These are phyloP conservation scores for Solenopsis invicta DNA, from an alignment of 1,140 invertebrate species.

Conservation along the genomic window DNA sequence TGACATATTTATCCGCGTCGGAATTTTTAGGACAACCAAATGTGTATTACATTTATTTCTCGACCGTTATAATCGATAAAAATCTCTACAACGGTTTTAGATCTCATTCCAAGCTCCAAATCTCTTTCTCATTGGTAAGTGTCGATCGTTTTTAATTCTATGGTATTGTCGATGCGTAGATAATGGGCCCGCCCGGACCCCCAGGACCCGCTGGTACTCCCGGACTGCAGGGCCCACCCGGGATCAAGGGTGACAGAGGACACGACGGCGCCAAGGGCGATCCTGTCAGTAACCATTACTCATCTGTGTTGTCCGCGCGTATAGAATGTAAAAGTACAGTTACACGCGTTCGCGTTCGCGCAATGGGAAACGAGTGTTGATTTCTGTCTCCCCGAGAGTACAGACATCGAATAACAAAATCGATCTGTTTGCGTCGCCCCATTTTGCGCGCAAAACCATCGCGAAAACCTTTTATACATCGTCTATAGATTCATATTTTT, in stretches of 20 bases:
- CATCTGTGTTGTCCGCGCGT: conserved; percentile 25
- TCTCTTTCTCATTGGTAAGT: neutral
- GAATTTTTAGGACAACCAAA: neutral
- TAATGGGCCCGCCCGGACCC: conserved; percentile 94
- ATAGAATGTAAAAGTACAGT: conserved; percentile 20
- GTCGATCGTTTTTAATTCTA: neutral
- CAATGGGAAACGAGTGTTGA: conserved; percentile 19
- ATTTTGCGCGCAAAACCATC: neutral
- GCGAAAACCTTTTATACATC: neutral
- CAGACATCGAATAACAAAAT: conserved; percentile 43
- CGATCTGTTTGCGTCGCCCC: conserved; percentile 19
- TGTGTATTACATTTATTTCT: neutral
- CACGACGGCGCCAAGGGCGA: conserved; percentile 96
- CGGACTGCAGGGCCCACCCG: conserved; percentile 93
- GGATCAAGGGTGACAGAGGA: conserved; percentile 95
- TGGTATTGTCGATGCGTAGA: conserved; percentile 78
- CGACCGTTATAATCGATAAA: neutral
- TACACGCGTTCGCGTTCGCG: conserved; percentile 11
- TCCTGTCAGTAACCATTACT: conserved; percentile 89
- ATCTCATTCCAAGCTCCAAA: neutral
- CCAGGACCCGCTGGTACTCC: conserved; percentile 92
- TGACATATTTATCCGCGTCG: neutral
- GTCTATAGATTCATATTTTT: conserved; percentile 9
- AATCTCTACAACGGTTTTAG: neutral
- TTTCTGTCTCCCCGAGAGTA: conserved; percentile 25